phyloP scores from a whole-genome alignment of 2,113 vertebrate genomes.

The sheep (Ovis aries) region ARS-UI_Ramb_v3.0 NC_056054.1:235596501-235597000 shows the following conservation, averaged over 20 bases:
- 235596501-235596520: not conserved
- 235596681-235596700: not conserved
- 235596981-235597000: not conserved
- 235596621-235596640: not conserved
- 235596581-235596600: not conserved
- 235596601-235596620: not conserved
- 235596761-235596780: not conserved
- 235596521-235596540: constrained; percentile 2
- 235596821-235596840: not conserved
- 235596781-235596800: not conserved
- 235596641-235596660: not conserved
- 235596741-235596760: accelerated
- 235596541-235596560: not conserved
- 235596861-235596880: not conserved
- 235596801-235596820: not conserved
- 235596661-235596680: not conserved
- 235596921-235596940: not conserved
- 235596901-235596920: not conserved
- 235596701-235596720: not conserved
- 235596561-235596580: not conserved
- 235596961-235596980: not conserved
- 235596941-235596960: not conserved
- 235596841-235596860: not conserved
- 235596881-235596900: not conserved
- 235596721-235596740: not conserved